Conservation (phyloP, 2,888 invertebrate species). For the Latheticus oryzae region DNA sequence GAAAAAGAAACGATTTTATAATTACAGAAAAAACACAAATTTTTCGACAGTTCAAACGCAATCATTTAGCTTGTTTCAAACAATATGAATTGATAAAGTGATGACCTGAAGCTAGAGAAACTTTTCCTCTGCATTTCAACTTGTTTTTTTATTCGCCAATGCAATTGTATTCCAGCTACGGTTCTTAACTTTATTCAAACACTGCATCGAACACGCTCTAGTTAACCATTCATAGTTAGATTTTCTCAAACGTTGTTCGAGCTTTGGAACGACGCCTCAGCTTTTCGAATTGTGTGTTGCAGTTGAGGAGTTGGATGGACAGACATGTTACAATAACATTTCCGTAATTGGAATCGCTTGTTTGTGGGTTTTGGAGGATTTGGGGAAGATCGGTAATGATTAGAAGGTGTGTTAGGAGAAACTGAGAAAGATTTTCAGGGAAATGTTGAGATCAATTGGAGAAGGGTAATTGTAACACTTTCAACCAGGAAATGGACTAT, state of each 20-base stretch:
- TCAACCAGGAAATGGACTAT: too few species aligned
- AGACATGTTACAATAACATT: constrained; percentile 6
- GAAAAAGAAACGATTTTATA: constrained; percentile 22
- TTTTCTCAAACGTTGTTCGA: neutral
- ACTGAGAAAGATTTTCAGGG: too few species aligned
- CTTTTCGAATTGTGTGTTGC: too few species aligned
- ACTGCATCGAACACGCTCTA: constrained; percentile 28
- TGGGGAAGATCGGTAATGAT: too few species aligned
- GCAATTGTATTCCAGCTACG: constrained; percentile 16
- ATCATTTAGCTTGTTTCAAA: neutral
- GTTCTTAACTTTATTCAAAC: constrained; percentile 30
- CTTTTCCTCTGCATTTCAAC: constrained; percentile 20
- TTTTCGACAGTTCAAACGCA: constrained; percentile 1
- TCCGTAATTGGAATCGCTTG: constrained; percentile 9
- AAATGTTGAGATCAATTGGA: too few species aligned
- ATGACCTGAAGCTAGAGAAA: too few species aligned
- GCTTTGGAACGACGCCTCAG: neutral
- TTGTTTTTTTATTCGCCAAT: constrained; percentile 26
- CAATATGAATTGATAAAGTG: neutral
- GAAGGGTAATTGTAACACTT: too few species aligned
- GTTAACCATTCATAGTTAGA: constrained; percentile 15
- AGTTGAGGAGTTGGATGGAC: too few species aligned
- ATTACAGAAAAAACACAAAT: constrained; percentile 16
- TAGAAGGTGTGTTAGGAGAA: too few species aligned
- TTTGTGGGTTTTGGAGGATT: constrained; percentile 2